These are phyloP conservation scores for Trachythela sp. DNA, from an alignment of 64 coral and sea anemone species.

Conservation along the genomic window DNA sequence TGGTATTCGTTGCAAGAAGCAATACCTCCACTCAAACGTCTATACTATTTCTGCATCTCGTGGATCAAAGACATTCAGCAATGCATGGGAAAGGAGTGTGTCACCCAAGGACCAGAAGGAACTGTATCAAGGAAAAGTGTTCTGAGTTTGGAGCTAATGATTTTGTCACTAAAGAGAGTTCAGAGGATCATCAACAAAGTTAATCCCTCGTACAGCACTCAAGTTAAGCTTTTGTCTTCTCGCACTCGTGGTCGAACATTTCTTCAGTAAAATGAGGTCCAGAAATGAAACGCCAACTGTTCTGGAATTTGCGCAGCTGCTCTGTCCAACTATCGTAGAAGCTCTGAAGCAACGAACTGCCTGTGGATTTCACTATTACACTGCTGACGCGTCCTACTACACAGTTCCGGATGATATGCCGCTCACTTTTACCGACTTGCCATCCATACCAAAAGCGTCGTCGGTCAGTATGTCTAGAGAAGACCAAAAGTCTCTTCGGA, in stretches of 20 bases:
- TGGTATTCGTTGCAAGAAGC: constrained; percentile 15
- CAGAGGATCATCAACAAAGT: constrained; percentile 23
- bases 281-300: constrained; percentile 55
- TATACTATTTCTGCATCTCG: not conserved
- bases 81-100: not conserved
- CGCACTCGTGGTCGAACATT: constrained; percentile 51
- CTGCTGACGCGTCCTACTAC: not conserved
- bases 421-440: constrained; percentile 23
- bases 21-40: not conserved
- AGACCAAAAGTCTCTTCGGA: constrained; percentile 31
- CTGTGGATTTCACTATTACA: constrained; percentile 41
- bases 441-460: not conserved
- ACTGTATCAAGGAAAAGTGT: constrained; percentile 41
- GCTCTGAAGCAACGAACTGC: constrained; percentile 54
- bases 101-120: constrained; percentile 35
- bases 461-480: constrained; percentile 46
- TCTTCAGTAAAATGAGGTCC: constrained; percentile 59
- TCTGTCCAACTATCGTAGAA: constrained; percentile 56
- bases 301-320: constrained; percentile 53
- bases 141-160: constrained; percentile 14
- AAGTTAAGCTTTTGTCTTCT: constrained; percentile 34
- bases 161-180: constrained; percentile 1
- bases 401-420: constrained; percentile 38
- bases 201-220: not conserved
- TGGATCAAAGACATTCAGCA: constrained; percentile 35